Percentiles rank a stretch among this genome's conserved stretches.
phyloP scores from a whole-genome alignment of 2,888 invertebrate species.

The Diaphora mendica region DNA sequence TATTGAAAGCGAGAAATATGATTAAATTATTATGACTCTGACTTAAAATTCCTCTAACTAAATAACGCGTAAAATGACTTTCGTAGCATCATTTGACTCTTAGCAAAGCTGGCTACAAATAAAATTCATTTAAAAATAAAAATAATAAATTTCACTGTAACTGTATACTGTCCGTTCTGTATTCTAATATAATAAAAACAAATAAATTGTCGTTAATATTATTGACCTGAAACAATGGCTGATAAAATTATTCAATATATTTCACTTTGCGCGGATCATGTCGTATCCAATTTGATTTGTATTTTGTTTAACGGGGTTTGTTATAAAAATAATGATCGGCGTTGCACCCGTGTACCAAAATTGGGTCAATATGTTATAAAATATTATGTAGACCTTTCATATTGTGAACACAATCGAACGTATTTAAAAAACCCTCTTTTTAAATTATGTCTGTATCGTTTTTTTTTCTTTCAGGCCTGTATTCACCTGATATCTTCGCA shows the following conservation, averaged over 20 bases:
- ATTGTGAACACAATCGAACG: background rate
- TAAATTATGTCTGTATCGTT: too few relatives aligned
- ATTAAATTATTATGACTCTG: too few relatives aligned
- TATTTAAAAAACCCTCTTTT: background rate
- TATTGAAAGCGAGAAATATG: background rate
- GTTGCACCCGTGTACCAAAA: constrained; percentile 20
- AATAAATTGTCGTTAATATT: constrained; percentile 50
- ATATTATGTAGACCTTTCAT: constrained; percentile 7
- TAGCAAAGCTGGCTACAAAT: background rate
- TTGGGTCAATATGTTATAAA: constrained; percentile 23
- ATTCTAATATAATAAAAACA: constrained; percentile 26
- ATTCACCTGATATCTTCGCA: too few relatives aligned
- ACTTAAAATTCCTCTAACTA: too few relatives aligned
- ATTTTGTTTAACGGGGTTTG: constrained; percentile 50
- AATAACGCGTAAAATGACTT: background rate
- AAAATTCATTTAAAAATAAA: background rate
- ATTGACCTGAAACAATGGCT: constrained; percentile 67
- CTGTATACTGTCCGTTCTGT: background rate
- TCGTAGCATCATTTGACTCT: background rate
- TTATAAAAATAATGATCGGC: constrained; percentile 47
- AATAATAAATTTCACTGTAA: background rate
- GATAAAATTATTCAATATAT: constrained; percentile 72
- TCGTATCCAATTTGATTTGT: constrained; percentile 57
- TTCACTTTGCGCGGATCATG: constrained; percentile 58
- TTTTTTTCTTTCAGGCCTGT: too few relatives aligned